Evolutionary conservation across 2,797 vertebrate genomes (phyloP).

Genomic region (Allenopithecus nigroviridis): DNA sequence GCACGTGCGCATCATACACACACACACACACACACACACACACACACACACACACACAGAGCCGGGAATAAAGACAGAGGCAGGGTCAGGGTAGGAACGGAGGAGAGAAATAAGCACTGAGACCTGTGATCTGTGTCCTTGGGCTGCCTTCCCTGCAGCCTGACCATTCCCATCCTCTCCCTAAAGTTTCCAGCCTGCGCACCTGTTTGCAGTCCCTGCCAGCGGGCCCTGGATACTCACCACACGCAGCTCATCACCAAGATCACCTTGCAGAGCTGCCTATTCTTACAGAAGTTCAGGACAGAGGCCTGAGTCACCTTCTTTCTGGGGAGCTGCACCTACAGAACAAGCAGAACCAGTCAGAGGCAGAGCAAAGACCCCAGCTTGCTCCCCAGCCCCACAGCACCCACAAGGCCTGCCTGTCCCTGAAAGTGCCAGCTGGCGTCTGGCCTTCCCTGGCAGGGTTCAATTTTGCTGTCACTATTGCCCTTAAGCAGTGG

Average conservation of each 20-base stretch:
- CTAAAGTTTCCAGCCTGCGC: neutral
- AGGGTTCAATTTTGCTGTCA: neutral
- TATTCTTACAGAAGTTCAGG: conserved; percentile 88
- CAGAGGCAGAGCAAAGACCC: neutral
- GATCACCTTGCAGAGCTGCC: conserved; percentile 85
- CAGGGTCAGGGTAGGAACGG: fast-evolving
- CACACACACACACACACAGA: neutral
- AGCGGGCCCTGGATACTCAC: conserved; percentile 80
- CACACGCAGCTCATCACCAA: conserved; percentile 85
- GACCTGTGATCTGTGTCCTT: neutral
- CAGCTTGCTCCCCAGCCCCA: neutral
- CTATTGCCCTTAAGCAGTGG: neutral
- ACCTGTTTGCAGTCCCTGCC: fast-evolving
- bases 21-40: neutral
- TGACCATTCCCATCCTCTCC: neutral
- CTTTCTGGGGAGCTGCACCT: conserved; percentile 47
- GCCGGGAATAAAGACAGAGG: neutral
- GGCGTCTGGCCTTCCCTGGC: neutral
- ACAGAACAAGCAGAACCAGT: neutral
- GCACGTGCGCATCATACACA: fast-evolving
- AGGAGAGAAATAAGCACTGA: neutral
- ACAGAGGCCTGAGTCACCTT: conserved; percentile 73
- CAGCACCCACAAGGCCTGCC: fast-evolving
- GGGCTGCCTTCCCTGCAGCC: neutral
- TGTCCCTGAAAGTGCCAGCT: neutral